Conservation (phyloP, 2,888 invertebrate genomes). For the Lottia scabra region DNA sequence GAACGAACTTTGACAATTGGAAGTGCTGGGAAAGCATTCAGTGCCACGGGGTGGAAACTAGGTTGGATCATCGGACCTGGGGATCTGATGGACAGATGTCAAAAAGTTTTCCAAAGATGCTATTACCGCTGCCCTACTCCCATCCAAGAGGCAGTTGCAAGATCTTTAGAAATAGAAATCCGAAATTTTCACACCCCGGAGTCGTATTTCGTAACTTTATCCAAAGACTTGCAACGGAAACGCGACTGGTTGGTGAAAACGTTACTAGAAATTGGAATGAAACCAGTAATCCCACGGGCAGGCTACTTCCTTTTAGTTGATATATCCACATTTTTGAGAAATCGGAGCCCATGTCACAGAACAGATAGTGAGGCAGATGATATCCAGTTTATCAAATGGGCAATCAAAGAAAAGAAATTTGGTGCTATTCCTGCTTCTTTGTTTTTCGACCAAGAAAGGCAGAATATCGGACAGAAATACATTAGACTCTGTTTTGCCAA, state of each 20-base stretch:
- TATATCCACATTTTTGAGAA: slow-evolving; percentile 74
- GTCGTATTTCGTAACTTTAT: slow-evolving; percentile 85
- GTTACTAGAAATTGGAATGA: slow-evolving; percentile 82
- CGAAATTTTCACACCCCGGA: slow-evolving; percentile 73
- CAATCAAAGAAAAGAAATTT: slow-evolving; percentile 90
- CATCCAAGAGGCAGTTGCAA: slow-evolving; percentile 70
- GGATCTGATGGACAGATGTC: slow-evolving; percentile 81
- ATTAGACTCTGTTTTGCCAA: slow-evolving; percentile 95
- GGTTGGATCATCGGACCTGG: slow-evolving; percentile 96
- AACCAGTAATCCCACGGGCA: slow-evolving; percentile 91
- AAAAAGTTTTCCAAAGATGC: slow-evolving; percentile 90
- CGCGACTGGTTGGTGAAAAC: slow-evolving; percentile 47
- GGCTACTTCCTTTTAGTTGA: slow-evolving; percentile 97
- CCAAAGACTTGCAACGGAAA: slow-evolving; percentile 77
- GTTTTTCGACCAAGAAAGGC: slow-evolving; percentile 86
- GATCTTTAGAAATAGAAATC: slow-evolving; percentile 29
- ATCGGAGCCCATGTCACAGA: slow-evolving; percentile 71
- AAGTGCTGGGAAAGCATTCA: slow-evolving; percentile 97
- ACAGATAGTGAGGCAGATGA: slow-evolving; percentile 73
- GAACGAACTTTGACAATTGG: slow-evolving; percentile 95
- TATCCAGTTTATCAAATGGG: slow-evolving; percentile 93
- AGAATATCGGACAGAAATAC: slow-evolving; percentile 83
- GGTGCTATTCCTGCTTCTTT: slow-evolving; percentile 93
- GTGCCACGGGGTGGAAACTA: slow-evolving; percentile 85
- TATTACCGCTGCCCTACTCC: slow-evolving; percentile 91